phyloP scores from a whole-genome alignment of 1,140 invertebrate species.

The Whitmania pigra region DNA sequence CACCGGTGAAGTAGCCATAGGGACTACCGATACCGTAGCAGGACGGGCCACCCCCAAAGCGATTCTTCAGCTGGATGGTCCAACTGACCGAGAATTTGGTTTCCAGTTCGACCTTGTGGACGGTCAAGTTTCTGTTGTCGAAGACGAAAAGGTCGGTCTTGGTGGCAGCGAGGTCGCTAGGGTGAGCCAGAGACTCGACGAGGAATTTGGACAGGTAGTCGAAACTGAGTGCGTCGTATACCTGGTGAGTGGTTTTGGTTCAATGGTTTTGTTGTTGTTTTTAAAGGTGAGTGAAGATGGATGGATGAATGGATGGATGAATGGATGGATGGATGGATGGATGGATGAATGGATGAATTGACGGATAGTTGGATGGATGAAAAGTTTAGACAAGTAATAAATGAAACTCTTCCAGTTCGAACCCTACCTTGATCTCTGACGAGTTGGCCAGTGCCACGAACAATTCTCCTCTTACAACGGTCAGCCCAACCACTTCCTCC shows the following conservation, averaged over 20 bases:
- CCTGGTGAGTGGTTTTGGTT: background rate
- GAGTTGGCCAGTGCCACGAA: constrained; percentile 1
- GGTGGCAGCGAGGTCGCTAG: background rate
- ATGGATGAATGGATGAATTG: no score
- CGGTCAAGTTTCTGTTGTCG: constrained; percentile 1
- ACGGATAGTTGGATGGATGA: no score
- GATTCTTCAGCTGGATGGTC: constrained; percentile 5
- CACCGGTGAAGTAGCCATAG: background rate
- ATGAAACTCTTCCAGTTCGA: no score
- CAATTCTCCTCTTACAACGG: background rate
- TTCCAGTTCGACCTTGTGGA: background rate
- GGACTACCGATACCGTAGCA: background rate
- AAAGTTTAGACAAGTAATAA: no score
- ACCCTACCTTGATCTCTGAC: background rate
- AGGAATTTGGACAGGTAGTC: background rate
- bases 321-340: no score
- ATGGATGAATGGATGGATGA: no score
- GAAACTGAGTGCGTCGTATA: background rate
- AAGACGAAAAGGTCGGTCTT: constrained; percentile 10
- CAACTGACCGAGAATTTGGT: constrained; percentile 5
- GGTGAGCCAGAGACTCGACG: background rate
- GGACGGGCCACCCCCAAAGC: background rate
- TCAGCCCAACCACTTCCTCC: background rate
- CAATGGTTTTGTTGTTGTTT: background rate
- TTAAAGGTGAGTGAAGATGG: no score